Evolutionary conservation across 2,113 vertebrate genomes (phyloP).

Genomic region (Phainopepla nitens): DNA sequence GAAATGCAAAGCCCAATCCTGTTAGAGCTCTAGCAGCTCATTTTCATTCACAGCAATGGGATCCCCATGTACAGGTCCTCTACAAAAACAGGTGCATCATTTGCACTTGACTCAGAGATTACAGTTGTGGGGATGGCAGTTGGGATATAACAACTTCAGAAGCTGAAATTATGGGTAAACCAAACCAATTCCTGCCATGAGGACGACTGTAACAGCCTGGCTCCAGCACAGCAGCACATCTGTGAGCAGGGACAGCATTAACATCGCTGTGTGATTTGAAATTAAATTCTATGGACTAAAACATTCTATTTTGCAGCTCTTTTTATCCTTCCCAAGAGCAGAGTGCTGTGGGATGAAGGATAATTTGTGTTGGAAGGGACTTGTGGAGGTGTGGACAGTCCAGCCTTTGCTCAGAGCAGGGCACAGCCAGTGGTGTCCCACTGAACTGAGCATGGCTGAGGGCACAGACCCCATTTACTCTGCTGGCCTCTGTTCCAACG

Average conservation of each 20-base stretch:
- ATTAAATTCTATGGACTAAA: not conserved
- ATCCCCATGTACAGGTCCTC: not conserved
- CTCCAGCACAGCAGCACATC: not conserved
- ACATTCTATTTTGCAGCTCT: not conserved
- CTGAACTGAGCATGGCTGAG: not conserved
- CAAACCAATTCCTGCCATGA: not conserved
- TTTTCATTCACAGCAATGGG: not conserved
- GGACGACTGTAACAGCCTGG: rapidly evolving
- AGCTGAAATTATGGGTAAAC: not conserved
- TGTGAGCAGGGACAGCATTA: not conserved
- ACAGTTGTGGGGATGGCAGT: not conserved
- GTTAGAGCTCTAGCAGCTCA: not conserved
- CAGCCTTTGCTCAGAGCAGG: not conserved
- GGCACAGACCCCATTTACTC: not conserved
- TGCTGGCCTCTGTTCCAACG: not conserved
- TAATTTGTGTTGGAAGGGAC: not conserved
- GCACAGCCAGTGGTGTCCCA: too few species aligned
- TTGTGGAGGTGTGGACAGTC: not conserved
- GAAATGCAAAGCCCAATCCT: not conserved
- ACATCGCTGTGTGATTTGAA: not conserved
- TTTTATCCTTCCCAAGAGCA: not conserved
- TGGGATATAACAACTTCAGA: not conserved
- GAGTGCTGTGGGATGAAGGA: not conserved
- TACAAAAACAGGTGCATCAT: not conserved
- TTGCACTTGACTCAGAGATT: not conserved